Conservation (phyloP, 2,797 vertebrate genomes). For the Oceanodroma leucorhoa region DNA sequence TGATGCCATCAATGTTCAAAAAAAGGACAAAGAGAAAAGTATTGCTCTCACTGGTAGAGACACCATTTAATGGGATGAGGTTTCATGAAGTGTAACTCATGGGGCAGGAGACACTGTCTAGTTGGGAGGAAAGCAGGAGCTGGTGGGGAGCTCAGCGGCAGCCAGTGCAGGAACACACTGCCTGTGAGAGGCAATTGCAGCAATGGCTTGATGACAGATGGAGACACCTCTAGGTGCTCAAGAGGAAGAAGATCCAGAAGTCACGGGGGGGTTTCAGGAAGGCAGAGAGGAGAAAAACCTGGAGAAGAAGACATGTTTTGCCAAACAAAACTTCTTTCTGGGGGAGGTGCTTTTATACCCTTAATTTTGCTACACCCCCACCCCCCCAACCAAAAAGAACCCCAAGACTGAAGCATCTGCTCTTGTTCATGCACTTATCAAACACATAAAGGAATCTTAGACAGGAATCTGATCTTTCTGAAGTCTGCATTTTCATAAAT, state of each 20-base stretch:
- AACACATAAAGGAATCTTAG: constrained; percentile 3
- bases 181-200: neutral
- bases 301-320: neutral
- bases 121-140: neutral
- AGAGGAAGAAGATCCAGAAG: neutral
- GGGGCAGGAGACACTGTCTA: neutral
- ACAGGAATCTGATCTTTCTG: constrained; percentile 7
- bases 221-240: neutral
- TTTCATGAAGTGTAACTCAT: neutral
- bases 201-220: neutral
- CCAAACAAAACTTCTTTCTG: neutral
- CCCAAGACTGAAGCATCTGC: neutral
- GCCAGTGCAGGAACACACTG: accelerated
- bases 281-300: neutral
- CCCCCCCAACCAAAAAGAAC: neutral
- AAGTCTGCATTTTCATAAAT: constrained; percentile 41
- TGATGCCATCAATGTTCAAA: neutral
- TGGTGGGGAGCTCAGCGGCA: neutral
- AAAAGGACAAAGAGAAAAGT: neutral
- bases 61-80: neutral
- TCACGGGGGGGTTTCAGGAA: neutral
- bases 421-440: neutral
- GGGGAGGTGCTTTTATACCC: neutral
- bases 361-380: neutral
- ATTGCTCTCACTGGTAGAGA: neutral